Conservation (phyloP, 2,113 vertebrate species). For the Chloroceryle aenea region DNA sequence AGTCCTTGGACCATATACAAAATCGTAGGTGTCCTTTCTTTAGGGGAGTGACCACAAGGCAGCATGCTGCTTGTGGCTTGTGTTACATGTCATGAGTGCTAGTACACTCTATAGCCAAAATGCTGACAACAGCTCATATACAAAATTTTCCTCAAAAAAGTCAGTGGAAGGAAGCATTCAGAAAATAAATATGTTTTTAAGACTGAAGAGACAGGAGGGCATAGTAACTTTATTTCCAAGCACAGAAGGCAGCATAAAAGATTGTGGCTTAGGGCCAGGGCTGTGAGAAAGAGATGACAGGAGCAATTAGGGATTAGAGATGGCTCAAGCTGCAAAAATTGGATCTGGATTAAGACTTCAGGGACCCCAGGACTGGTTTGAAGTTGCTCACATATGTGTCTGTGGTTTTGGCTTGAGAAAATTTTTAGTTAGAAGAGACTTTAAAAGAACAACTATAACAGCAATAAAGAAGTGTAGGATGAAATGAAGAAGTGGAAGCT, state of each 20-base stretch:
- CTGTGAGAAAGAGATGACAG: conserved; percentile 70
- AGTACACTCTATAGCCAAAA: conserved; percentile 48
- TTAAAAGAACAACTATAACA: conserved; percentile 56
- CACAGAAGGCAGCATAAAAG: conserved; percentile 64
- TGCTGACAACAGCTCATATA: conserved; percentile 68
- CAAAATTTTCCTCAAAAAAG: conserved; percentile 30
- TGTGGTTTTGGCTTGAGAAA: conserved; percentile 62
- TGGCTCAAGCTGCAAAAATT: conserved; percentile 67
- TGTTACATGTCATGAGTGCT: conserved; percentile 32
- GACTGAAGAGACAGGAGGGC: conserved; percentile 58
- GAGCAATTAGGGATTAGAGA: conserved; percentile 71
- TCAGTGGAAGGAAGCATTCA: conserved; percentile 51
- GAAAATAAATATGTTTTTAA: conserved; percentile 68
- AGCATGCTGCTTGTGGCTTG: conserved; percentile 51
- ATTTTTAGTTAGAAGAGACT: conserved; percentile 43
- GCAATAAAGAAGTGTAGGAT: conserved; percentile 38
- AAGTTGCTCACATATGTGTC: conserved; percentile 70
- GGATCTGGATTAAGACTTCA: conserved; percentile 67
- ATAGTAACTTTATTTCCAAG: conserved; percentile 65
- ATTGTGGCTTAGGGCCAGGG: conserved; percentile 51
- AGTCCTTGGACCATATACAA: conserved; percentile 28
- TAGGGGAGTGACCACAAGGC: conserved; percentile 39
- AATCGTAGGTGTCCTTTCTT: conserved; percentile 60
- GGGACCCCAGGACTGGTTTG: conserved; percentile 55
- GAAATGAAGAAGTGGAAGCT: conserved; percentile 52